Evolutionary conservation across 2,888 invertebrate genomes (phyloP).

Genomic region (Neoscelio sp.): DNA sequence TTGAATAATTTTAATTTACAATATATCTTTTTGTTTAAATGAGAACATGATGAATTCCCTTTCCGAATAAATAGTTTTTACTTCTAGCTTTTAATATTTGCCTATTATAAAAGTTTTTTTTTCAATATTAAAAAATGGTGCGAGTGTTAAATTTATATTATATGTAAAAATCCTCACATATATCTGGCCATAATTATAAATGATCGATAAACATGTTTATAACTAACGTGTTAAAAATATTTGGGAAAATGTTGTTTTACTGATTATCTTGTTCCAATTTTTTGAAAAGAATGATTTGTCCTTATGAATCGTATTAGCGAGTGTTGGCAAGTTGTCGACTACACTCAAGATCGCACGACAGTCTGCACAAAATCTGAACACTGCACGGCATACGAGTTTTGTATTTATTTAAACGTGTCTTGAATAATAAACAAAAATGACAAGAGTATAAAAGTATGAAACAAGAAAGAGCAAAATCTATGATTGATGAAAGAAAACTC

Average conservation of each 20-base stretch:
- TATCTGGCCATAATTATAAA: no score
- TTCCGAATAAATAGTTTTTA: no score
- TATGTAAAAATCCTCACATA: no score
- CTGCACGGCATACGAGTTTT: conserved; percentile 45
- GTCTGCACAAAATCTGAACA: conserved; percentile 56
- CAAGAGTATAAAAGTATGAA: conserved; percentile 28
- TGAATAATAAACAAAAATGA: conserved; percentile 49
- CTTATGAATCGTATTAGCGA: conserved; percentile 7
- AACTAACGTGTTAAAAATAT: no score
- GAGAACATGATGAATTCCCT: no score
- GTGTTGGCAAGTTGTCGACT: conserved; percentile 41
- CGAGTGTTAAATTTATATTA: no score
- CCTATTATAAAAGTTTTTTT: no score
- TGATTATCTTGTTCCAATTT: background rate
- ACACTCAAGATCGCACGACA: conserved; percentile 32
- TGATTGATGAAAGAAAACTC: conserved; percentile 25
- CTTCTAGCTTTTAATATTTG: no score
- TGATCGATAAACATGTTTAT: no score
- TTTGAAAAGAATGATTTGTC: conserved; percentile 7
- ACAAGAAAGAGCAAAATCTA: conserved; percentile 9
- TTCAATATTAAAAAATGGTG: no score
- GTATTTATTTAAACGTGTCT: conserved; percentile 54
- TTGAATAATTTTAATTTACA: no score
- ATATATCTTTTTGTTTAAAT: no score
- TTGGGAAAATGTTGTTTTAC: conserved; percentile 12